Evolutionary conservation across 2,113 vertebrate species (phyloP).

Genomic region (Mormyrus iriodes): DNA sequence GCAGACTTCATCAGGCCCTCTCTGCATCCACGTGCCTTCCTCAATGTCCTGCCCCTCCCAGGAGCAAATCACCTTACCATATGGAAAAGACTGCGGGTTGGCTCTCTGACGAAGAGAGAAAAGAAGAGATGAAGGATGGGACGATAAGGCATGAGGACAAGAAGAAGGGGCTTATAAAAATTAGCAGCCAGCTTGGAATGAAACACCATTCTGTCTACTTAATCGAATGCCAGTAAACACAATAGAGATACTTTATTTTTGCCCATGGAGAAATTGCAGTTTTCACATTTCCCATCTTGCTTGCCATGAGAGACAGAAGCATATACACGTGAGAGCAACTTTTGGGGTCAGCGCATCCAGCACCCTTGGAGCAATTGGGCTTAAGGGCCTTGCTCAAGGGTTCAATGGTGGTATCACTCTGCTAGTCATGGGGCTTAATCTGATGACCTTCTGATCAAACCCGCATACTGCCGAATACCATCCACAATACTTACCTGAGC

Average conservation of each 20-base stretch:
- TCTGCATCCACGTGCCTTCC: not conserved
- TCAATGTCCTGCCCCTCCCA: not conserved
- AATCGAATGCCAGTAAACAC: not conserved
- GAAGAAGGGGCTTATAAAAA: not conserved
- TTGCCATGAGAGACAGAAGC: not conserved
- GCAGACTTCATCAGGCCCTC: not conserved
- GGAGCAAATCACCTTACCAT: not conserved
- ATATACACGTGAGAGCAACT: not conserved
- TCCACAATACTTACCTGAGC: not conserved
- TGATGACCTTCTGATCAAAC: not conserved
- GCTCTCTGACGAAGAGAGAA: not conserved
- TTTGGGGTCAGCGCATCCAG: not conserved
- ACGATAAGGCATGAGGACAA: not conserved
- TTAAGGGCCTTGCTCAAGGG: not conserved
- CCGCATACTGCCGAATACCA: not conserved
- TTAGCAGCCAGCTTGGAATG: not conserved
- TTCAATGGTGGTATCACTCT: not conserved
- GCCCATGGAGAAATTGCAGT: not conserved
- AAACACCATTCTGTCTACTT: not conserved
- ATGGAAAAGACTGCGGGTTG: not conserved
- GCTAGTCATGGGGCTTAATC: not conserved
- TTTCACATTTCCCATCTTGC: not conserved
- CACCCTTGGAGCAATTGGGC: not conserved
- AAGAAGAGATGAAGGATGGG: not conserved
- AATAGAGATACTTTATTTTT: too few relatives aligned